These are phyloP conservation scores for Achatina immaculata DNA, from an alignment of 1,140 invertebrate species.

Conservation along the genomic window DNA sequence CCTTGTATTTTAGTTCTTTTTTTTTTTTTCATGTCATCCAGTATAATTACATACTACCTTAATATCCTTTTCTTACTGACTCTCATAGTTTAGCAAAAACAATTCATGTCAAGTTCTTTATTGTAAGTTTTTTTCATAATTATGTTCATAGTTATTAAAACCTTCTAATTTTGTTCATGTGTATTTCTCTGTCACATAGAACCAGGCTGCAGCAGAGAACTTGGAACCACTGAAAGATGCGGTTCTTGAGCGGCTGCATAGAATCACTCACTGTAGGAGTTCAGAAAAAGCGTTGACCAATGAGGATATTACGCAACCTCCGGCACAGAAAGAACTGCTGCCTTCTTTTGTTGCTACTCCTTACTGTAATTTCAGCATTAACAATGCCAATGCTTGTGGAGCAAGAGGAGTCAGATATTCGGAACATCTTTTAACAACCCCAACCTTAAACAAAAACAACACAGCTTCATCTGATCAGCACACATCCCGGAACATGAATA, in stretches of 20 bases:
- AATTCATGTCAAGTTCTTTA: no score
- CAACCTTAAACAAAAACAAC: slow-evolving; percentile 2
- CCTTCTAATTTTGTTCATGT: no score
- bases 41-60: no score
- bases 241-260: background rate
- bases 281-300: background rate
- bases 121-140: no score
- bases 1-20: no score
- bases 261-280: background rate
- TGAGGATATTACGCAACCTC: background rate
- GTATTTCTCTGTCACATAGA: no score
- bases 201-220: background rate
- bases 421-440: background rate
- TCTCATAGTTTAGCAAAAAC: no score
- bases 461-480: background rate
- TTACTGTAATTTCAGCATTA: background rate
- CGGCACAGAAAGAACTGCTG: background rate
- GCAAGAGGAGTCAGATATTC: background rate
- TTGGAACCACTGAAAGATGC: background rate
- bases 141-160: no score
- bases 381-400: background rate
- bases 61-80: no score
- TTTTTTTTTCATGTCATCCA: no score
- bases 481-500: background rate
- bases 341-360: background rate